Base-by-base conservation (phyloP, 92 coral and sea anemone species). In the Actinostola sp. region DNA sequence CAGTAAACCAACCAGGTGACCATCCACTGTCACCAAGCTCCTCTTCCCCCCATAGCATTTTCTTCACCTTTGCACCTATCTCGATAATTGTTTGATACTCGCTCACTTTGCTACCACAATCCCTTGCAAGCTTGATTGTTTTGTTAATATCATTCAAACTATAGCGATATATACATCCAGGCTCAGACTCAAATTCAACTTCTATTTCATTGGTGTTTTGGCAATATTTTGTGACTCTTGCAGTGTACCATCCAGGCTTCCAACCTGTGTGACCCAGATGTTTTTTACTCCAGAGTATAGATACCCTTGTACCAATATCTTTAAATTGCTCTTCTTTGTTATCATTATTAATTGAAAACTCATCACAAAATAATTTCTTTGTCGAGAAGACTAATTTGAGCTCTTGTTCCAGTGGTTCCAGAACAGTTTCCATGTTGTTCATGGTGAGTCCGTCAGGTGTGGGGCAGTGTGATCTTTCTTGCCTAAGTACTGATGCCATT, bases 1-100 rank as follows among this genome's bases (percentile, higher is more conserved):
- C 68, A 63, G 17, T 49, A 42, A 28, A 63, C 68, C 68, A 63
- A 7, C 68, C 68, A n/a, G 68, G 29, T 38, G 68, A 38, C 75
- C 75, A 69, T n/a, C 63, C 63, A 50, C 45, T 69, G 61, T 69
- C 62, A 49, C 75, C 63, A 51, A 69, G 63, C 17, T 69, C 75
- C 7, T 69, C 75, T 30, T 69, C 63, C 9, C 29, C 26, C 75
- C 75, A 69, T 9, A 49, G 17, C 63, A 52, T n/a, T n/a, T n/a
- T 28, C 49, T 69, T 29, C 13, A 69, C 46, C 33, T 27, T 38
- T 33, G 75, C 63, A 33, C 75, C 75, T 26, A 69, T 17, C 23
- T 69, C 42, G 21, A 52, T 69, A 8, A 23, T 17, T 2, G 49
- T 63, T 25, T 49, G 44, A 15, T 69, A 69, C 10, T 69, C 39